Conservation (phyloP, 2,888 invertebrate species). For the Pimpla rufipes region DNA sequence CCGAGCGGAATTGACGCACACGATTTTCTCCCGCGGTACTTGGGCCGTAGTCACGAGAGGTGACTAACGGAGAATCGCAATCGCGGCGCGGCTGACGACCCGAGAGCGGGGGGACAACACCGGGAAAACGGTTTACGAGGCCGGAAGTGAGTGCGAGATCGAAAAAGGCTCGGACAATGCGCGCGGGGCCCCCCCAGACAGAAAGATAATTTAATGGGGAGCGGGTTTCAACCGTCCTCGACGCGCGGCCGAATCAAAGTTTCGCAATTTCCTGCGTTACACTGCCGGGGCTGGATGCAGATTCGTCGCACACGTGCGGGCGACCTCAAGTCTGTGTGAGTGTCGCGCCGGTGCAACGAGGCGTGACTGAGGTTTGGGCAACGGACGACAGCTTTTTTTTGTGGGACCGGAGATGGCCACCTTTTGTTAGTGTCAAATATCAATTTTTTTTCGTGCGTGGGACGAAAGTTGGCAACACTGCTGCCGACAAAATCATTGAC, state of each 20-base stretch:
- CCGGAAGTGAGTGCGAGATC: constrained; percentile 65
- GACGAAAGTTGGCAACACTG: too few relatives aligned
- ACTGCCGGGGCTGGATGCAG: constrained; percentile 56
- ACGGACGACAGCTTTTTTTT: constrained; percentile 26
- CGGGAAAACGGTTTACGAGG: constrained; percentile 58
- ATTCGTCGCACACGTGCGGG: constrained; percentile 31
- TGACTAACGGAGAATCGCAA: not conserved
- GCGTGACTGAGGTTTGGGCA: constrained; percentile 36
- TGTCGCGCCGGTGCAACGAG: constrained; percentile 18
- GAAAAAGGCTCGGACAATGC: constrained; percentile 64
- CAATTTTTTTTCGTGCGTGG: too few relatives aligned
- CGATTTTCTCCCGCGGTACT: too few relatives aligned
- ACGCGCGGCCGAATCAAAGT: constrained; percentile 68
- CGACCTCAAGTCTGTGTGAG: constrained; percentile 13
- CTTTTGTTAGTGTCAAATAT: too few relatives aligned
- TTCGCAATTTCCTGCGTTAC: constrained; percentile 76
- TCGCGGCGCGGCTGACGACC: not conserved
- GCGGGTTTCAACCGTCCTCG: constrained; percentile 41
- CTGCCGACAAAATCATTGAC: too few relatives aligned
- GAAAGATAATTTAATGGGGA: constrained; percentile 61
- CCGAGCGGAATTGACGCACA: not conserved
- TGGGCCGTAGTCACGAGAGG: too few relatives aligned
- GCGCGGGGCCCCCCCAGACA: constrained; percentile 18
- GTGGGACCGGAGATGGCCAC: too few relatives aligned
- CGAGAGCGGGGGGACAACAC: constrained; percentile 23